Evolutionary conservation across 2,888 invertebrate genomes (phyloP).

Genomic region (Panzeria rudis): DNA sequence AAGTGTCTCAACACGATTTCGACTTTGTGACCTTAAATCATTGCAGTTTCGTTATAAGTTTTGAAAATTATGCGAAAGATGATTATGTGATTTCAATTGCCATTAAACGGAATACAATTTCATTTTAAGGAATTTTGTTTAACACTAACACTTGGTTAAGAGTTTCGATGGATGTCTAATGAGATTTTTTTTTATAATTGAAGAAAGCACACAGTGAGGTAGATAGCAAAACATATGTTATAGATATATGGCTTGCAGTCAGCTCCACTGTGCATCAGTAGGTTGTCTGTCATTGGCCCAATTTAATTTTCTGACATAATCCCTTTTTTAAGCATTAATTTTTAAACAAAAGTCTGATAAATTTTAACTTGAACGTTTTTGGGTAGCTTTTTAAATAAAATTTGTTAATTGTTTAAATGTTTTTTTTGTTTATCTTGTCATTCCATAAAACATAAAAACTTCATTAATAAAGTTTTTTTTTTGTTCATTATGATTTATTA

Average conservation of each 20-base stretch:
- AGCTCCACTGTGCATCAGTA: no score
- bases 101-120: background rate
- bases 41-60: background rate
- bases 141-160: no score
- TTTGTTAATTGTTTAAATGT: background rate
- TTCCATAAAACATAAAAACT: background rate
- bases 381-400: background rate
- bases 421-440: background rate
- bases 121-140: no score
- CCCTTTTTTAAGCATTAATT: no score
- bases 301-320: no score
- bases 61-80: background rate
- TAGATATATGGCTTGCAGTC: no score
- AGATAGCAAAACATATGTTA: no score
- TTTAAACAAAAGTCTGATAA: background rate
- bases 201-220: no score
- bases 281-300: no score
- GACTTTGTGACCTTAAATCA: background rate
- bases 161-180: no score
- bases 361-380: background rate
- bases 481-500: constrained; percentile 5
- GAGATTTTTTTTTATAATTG: no score
- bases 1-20: constrained; percentile 12
- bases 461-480: background rate
- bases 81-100: background rate